These are phyloP conservation scores for Eretmocerus hayati DNA, from an alignment of 2,888 invertebrate genomes.

Conservation along the genomic window DNA sequence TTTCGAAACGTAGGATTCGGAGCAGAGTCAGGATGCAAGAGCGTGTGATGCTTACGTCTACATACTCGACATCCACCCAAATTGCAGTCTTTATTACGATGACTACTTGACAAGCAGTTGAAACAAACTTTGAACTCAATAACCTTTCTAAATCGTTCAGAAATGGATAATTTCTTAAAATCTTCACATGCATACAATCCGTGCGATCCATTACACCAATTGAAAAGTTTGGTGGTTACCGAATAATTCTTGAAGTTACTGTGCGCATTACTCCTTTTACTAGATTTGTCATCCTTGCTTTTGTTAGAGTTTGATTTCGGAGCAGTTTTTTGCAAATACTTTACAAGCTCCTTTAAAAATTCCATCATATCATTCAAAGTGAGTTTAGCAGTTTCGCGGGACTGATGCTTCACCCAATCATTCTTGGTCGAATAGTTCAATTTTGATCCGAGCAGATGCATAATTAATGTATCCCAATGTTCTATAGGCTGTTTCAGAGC, in stretches of 20 bases:
- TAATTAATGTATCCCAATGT: conserved; percentile 7
- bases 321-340: background rate
- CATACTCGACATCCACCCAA: conserved; percentile 7
- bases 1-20: background rate
- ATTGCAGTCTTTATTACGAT: background rate
- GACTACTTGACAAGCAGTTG: conserved; percentile 9
- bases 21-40: conserved; percentile 3
- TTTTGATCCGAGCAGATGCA: background rate
- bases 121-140: conserved; percentile 3
- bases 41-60: conserved; percentile 5
- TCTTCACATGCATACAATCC: background rate
- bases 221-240: background rate
- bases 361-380: background rate
- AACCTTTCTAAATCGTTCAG: background rate
- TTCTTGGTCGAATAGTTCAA: background rate
- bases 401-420: conserved; percentile 2
- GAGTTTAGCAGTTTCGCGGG: background rate
- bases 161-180: background rate
- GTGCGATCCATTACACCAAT: background rate
- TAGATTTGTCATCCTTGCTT: background rate
- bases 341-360: background rate
- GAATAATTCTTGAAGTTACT: background rate
- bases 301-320: background rate
- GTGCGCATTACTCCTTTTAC: background rate
- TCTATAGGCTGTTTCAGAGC: background rate